Conservation (phyloP, 2,888 invertebrate genomes). For the Julus scanicus region DNA sequence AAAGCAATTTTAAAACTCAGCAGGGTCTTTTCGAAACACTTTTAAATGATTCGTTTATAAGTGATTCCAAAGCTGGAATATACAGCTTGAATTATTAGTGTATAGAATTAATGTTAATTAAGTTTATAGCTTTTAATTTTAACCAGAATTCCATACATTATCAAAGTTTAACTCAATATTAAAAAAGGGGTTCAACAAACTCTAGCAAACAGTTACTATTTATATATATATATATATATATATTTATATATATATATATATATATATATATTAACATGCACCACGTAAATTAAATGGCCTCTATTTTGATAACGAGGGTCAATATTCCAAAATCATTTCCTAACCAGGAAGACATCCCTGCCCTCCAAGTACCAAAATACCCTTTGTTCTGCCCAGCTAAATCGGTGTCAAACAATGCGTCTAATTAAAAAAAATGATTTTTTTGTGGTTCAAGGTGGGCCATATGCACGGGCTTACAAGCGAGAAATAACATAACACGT, state of each 20-base stretch:
- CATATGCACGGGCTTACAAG: not conserved
- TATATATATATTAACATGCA: not conserved
- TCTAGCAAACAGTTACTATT: too few species aligned
- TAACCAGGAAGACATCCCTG: not conserved
- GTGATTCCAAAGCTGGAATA: too few species aligned
- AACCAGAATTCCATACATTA: not conserved
- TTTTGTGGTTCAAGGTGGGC: conserved; percentile 5
- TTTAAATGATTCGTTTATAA: not conserved
- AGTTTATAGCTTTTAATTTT: not conserved
- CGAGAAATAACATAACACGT: not conserved
- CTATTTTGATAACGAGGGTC: not conserved
- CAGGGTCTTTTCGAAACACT: not conserved
- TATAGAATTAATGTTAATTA: not conserved
- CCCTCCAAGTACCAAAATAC: not conserved
- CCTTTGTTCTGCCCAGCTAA: not conserved
- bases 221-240: too few species aligned
- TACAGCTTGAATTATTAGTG: too few species aligned
- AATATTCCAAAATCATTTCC: not conserved
- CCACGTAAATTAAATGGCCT: not conserved
- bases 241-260: not conserved
- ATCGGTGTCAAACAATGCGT: not conserved
- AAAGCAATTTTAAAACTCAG: not conserved
- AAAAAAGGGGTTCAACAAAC: conserved; percentile 19
- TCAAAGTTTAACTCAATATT: not conserved
- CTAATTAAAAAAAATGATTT: not conserved